These are phyloP conservation scores for Limnephilus lunatus DNA, from an alignment of 2,888 invertebrate species.

Conservation along the genomic window DNA sequence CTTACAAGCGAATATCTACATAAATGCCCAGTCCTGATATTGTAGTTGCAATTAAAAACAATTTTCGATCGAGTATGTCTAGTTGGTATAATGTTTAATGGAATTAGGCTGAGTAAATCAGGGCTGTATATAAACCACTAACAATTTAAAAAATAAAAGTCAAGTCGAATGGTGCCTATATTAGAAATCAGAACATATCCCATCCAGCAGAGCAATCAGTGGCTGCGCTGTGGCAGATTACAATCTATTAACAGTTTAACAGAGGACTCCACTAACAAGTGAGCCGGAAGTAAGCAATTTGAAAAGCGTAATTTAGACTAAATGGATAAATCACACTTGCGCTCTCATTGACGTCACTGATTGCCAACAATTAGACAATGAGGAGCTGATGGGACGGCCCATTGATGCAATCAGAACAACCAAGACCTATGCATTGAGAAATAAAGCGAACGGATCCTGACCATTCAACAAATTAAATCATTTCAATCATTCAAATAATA, in stretches of 20 bases:
- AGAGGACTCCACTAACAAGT: slow-evolving; percentile 28
- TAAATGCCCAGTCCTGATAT: no score
- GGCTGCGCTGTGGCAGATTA: slow-evolving; percentile 6
- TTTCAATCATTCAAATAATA: background rate
- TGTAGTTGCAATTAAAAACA: no score
- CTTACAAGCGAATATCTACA: no score
- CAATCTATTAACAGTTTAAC: slow-evolving; percentile 34
- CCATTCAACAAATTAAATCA: background rate
- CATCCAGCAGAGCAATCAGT: background rate
- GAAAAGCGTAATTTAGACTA: slow-evolving; percentile 63
- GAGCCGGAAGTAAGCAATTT: slow-evolving; percentile 63
- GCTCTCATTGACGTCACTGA: slow-evolving; percentile 57
- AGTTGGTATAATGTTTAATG: no score
- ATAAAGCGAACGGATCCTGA: background rate
- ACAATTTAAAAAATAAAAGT: no score
- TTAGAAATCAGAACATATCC: background rate
- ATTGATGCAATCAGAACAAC: slow-evolving; percentile 30
- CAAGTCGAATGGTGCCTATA: background rate
- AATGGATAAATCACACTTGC: slow-evolving; percentile 65
- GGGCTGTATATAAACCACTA: no score
- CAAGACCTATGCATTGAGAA: background rate
- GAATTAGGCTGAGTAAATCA: no score
- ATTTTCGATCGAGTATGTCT: no score
- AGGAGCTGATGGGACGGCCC: slow-evolving; percentile 28
- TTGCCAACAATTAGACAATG: slow-evolving; percentile 64